These are phyloP conservation scores for Otolemur crassicaudatus DNA, from an alignment of 2,797 vertebrate genomes.

Conservation along the genomic window DNA sequence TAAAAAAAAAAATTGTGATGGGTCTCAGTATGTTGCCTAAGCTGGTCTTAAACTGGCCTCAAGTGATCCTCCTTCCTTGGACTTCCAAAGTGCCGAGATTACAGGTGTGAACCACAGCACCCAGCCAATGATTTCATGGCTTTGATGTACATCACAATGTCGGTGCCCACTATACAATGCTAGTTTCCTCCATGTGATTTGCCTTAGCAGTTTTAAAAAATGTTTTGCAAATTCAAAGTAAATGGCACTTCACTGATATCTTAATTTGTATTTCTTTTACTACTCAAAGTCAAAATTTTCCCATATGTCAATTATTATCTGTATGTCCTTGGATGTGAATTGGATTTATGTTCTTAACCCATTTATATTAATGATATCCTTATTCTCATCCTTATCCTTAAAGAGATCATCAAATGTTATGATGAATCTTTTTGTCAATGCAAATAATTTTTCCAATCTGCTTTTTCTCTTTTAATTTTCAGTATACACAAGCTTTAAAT, in stretches of 20 bases:
- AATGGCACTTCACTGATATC: neutral
- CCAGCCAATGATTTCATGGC: neutral
- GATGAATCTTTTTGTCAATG: neutral
- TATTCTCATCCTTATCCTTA: neutral
- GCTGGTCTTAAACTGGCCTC: neutral
- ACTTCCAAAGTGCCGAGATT: neutral
- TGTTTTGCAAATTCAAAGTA: neutral
- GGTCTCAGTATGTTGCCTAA: neutral
- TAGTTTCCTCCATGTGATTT: neutral
- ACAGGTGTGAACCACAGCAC: neutral
- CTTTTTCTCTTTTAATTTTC: constrained; percentile 21
- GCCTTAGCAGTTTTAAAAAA: neutral
- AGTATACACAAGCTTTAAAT: neutral
- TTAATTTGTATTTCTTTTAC: neutral
- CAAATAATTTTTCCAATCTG: neutral
- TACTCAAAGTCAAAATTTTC: neutral
- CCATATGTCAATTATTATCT: neutral
- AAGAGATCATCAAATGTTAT: neutral
- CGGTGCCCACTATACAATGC: neutral
- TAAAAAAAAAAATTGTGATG: neutral
- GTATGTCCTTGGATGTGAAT: neutral
- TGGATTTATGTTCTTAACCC: neutral
- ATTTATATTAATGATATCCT: neutral
- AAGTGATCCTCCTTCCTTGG: neutral
- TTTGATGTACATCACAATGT: neutral